Evolutionary conservation across 2,888 invertebrate species (phyloP).

Genomic region (Oligia strigilis): DNA sequence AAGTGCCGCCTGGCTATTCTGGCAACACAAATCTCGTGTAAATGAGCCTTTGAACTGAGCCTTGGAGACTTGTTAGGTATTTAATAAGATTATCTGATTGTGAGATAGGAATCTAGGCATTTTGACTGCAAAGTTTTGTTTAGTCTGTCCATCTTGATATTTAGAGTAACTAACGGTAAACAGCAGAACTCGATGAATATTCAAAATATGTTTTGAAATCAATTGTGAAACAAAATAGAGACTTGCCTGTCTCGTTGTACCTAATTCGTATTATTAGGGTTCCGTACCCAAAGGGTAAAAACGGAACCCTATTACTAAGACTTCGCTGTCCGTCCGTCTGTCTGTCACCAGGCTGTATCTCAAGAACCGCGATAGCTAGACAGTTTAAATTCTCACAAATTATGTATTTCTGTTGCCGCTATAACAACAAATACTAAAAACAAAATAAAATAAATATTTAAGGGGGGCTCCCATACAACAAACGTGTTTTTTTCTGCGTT

Average conservation of each 20-base stretch:
- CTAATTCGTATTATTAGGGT: no score
- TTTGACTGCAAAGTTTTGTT: slow-evolving; percentile 33
- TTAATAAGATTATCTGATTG: slow-evolving; percentile 46
- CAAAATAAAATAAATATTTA: no score
- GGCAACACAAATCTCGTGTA: not conserved
- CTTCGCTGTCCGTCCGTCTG: no score
- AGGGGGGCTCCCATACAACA: no score
- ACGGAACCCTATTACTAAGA: no score
- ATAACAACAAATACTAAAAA: no score
- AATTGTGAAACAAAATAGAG: not conserved
- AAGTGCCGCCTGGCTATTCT: not conserved
- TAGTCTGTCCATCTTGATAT: not conserved
- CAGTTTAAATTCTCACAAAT: no score
- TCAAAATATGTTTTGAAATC: slow-evolving; percentile 7
- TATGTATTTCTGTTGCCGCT: no score
- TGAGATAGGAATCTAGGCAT: slow-evolving; percentile 34
- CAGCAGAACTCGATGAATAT: slow-evolving; percentile 30
- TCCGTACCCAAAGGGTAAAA: no score
- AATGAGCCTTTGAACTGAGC: not conserved
- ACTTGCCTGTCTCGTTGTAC: not conserved
- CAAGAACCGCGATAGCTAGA: no score
- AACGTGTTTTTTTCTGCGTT: no score
- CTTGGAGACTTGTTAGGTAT: slow-evolving; percentile 32
- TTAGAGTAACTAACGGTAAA: not conserved
- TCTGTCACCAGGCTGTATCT: no score